Conservation (phyloP, 2,113 vertebrate genomes). For the Xenopus borealis region DNA sequence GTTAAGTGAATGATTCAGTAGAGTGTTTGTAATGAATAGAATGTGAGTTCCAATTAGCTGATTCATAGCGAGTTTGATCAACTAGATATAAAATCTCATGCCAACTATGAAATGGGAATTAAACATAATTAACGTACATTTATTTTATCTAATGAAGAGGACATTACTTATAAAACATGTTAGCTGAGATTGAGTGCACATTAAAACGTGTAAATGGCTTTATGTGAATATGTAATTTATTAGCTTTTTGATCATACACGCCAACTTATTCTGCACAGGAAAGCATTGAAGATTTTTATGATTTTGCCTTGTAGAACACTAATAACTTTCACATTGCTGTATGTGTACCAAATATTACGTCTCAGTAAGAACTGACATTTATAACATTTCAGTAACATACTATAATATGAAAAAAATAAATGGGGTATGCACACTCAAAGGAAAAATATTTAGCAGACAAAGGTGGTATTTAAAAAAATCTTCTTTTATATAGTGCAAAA, state of each 20-base stretch:
- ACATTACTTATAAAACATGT: neutral
- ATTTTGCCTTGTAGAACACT: too few species aligned
- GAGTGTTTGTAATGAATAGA: neutral
- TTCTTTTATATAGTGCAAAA: too few species aligned
- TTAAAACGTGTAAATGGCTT: neutral
- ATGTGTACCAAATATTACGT: too few species aligned
- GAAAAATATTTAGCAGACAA: too few species aligned
- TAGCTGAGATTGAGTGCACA: neutral
- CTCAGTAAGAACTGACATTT: too few species aligned
- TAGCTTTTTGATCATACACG: neutral
- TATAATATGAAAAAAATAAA: too few species aligned
- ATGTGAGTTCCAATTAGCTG: neutral
- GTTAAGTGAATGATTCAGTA: neutral
- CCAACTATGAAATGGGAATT: neutral
- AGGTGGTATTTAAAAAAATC: too few species aligned
- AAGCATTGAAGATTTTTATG: too few species aligned
- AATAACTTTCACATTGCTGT: too few species aligned
- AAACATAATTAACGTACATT: constrained; percentile 2
- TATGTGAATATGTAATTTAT: neutral
- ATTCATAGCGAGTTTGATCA: neutral
- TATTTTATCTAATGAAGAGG: constrained; percentile 4
- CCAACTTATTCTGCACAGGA: too few species aligned
- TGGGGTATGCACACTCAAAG: too few species aligned
- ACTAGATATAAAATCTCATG: neutral
- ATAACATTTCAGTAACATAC: too few species aligned